Base-by-base conservation (phyloP, 2,888 invertebrate genomes). In the Trichopoda pennipes region DNA sequence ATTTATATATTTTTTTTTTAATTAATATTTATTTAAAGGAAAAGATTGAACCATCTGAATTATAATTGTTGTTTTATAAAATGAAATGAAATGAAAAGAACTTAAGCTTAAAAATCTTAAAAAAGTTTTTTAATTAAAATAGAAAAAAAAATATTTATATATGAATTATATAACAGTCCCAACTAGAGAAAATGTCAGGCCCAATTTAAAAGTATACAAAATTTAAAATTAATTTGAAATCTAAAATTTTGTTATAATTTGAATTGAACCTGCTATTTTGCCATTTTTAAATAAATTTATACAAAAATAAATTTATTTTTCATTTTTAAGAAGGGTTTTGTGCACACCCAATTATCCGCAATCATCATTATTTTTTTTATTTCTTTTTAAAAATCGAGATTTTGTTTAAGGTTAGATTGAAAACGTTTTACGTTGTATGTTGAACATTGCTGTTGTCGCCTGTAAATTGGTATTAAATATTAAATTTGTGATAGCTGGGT, bases 321-420 rank as follows among this genome's bases (percentile, higher is more conserved):
- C 73, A 55, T 69, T 61, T 68, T 12, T 14, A 14, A 21, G 35
- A 75, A 75, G 56, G 72, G 60, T 84, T 81, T 69, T 89, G 90
- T 90, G 90, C 88, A 88, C 90, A 90, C 90, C 90, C 90, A 90
- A 90, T 90, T 90, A 90, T 90, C 90, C 90, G 90, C 90, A 90
- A 90, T 90, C 90, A 90, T 90, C 90, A 90, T 90, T n/a, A 32
- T 32, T 58, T 16, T 32, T 64, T 32, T 58, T 16, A 21, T 64
- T 38, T 47, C 10, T 64, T 63, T n/a, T 86, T 90, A 90, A 90
- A 90, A 90, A 90, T 90, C 88, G 87, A 89, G 89, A 89, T 89
- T 19, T 35, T 76, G 56, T 63, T 61, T 44, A 21, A 38, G 55
- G 42, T 32, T 21, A 32, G 21, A 35, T 73, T 79, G 68, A 80